Evolutionary conservation across 2,797 vertebrate genomes (phyloP), one percentile per base, ranked within the genome.

Genomic region (Gymnoscopelus microlampas): DNA sequence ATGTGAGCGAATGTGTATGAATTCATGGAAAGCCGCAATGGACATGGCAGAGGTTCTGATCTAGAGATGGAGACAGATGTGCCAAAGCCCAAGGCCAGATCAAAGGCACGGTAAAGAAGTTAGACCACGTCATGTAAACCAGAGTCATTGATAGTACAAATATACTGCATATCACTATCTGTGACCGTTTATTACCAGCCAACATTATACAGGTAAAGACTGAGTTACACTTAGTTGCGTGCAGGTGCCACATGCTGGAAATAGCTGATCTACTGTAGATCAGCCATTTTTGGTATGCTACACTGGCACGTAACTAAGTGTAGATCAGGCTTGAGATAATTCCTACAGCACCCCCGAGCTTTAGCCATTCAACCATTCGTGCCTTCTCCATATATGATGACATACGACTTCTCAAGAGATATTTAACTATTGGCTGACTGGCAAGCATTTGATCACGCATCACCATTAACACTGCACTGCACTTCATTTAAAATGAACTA

Each of bases 291-390:
- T 1, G 8, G 39, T 44, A 48, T n/a, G 10, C 14, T 44, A 55
- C 9, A 53, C 48, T 64, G 50, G 63, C 53, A 44, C 53, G 13
- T 44, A 44, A 44, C 39, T 10, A 44, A 44, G 39, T 9, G 39
- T 44, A 44, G 39, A 44, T 44, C 39, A 44, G 39, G 39, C 39
- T 44, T 10, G 39, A 50, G 49, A 54, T 35, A n/a, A 80, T 58
- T 71, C 77, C 70, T 70, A 47, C 63, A 62, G 82, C 76, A 66
- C 73, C 81, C 73, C 87, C 82, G 82, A 93, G 89, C 90, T 92
- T 92, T 91, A 94, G 92, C 90, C 93, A 93, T 92, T 85, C 88
- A 88, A 85, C 94, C 94, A 92, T 92, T 84, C 68, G 94, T 94
- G 94, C 94, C 94, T 94, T 94, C 82, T 90, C 85, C 84, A 80